Evolutionary conservation across 92 coral and sea anemone species (phyloP).

Genomic region (Epizoanthus ramosus): DNA sequence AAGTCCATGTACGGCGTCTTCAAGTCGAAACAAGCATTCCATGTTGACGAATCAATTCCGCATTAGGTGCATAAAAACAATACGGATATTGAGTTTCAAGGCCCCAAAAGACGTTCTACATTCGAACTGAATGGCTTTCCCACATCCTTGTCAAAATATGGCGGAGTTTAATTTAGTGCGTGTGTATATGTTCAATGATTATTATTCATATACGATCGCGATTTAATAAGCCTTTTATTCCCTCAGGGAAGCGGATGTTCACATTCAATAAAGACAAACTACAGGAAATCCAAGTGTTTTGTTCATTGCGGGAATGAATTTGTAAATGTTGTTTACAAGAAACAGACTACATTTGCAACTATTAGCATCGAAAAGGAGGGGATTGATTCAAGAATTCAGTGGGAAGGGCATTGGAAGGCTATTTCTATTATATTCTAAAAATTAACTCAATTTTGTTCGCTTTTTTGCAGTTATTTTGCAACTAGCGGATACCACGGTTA

Average conservation of each 20-base stretch:
- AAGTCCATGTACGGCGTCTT: not conserved
- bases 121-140: not conserved
- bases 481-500: too few relatives aligned
- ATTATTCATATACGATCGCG: not conserved
- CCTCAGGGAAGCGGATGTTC: slow-evolving; percentile 17
- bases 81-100: not conserved
- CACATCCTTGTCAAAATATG: not conserved
- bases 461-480: too few relatives aligned
- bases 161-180: not conserved
- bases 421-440: too few relatives aligned
- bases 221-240: not conserved
- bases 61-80: not conserved
- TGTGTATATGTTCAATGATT: not conserved
- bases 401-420: too few relatives aligned
- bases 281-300: slow-evolving; percentile 7
- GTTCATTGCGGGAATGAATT: not conserved
- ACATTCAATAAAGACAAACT: not conserved
- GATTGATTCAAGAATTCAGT: too few relatives aligned
- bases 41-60: not conserved
- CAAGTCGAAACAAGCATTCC: not conserved
- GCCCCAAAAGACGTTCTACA: not conserved
- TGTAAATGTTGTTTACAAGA: not conserved
- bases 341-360: too few relatives aligned
- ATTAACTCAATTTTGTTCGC: too few relatives aligned
- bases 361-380: too few relatives aligned